These are phyloP conservation scores for Cylas formicarius DNA, from an alignment of 1,140 invertebrate genomes.

Conservation along the genomic window DNA sequence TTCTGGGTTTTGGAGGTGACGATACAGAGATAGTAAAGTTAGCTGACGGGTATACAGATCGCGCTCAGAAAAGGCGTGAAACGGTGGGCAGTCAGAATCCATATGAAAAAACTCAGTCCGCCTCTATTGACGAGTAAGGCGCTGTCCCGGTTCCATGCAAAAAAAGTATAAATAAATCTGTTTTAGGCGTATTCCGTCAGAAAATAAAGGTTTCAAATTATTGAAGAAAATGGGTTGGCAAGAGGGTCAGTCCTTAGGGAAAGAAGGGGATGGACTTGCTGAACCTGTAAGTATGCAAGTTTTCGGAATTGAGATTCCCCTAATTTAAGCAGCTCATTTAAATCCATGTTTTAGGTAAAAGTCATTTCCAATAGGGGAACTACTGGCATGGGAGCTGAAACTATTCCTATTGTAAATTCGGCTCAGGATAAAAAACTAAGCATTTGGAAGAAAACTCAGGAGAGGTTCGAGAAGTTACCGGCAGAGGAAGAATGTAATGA, in stretches of 20 bases:
- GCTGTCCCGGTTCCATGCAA: conserved; percentile 1
- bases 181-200: conserved; percentile 61
- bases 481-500: conserved; percentile 21
- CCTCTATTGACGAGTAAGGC: conserved; percentile 73
- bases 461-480: conserved; percentile 41
- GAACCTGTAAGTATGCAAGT: conserved; percentile 66
- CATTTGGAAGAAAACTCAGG: conserved; percentile 43
- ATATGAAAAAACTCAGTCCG: conserved; percentile 71
- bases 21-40: conserved; percentile 30
- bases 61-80: conserved; percentile 66
- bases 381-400: conserved; percentile 29
- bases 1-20: conserved; percentile 48
- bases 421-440: conserved; percentile 35
- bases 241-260: conserved; percentile 78
- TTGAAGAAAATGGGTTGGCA: conserved; percentile 88
- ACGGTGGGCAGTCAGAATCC: conserved; percentile 75
- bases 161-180: conserved; percentile 9
- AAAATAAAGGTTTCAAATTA: conserved; percentile 85
- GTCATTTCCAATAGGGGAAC: conserved; percentile 31
- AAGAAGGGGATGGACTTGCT: conserved; percentile 58
- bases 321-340: conserved; percentile 11
- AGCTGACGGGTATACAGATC: conserved; percentile 61
- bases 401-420: not conserved
- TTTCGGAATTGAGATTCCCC: conserved; percentile 7
- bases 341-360: conserved; percentile 26